Evolutionary conservation across 2,797 vertebrate genomes (phyloP).

Genomic region (Alcedo atthis): DNA sequence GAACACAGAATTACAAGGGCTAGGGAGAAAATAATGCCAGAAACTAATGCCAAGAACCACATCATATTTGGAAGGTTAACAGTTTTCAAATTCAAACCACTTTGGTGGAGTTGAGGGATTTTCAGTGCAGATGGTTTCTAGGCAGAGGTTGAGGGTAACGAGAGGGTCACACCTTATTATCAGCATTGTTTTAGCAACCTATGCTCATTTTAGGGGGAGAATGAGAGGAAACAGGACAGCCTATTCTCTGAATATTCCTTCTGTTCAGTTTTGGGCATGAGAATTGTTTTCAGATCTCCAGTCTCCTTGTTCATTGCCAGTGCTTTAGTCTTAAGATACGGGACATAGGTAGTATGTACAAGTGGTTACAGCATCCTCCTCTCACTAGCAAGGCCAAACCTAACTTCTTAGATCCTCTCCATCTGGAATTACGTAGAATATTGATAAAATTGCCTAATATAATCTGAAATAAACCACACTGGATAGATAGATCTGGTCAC

Average conservation of each 20-base stretch:
- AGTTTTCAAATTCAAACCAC: slow-evolving; percentile 18
- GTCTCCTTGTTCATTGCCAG: background rate
- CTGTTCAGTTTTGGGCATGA: background rate
- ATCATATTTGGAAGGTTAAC: slow-evolving; percentile 29
- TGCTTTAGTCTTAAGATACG: background rate
- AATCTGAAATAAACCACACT: background rate
- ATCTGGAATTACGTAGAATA: background rate
- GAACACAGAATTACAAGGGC: background rate
- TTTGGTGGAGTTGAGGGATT: slow-evolving; percentile 33
- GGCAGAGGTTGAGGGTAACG: slow-evolving; percentile 21
- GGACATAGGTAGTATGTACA: background rate
- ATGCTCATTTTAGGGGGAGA: background rate
- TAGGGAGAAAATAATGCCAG: slow-evolving; percentile 22
- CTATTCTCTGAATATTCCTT: background rate
- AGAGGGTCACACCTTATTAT: slow-evolving; percentile 31
- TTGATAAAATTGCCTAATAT: background rate
- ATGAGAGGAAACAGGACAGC: background rate
- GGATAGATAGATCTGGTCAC: background rate
- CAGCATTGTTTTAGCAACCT: slow-evolving; percentile 22
- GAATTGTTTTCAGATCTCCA: background rate
- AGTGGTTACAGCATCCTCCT: background rate
- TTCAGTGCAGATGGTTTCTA: slow-evolving; percentile 25
- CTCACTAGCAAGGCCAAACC: background rate
- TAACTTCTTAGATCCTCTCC: background rate
- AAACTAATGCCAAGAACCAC: slow-evolving; percentile 25